Conservation (phyloP, 2,888 invertebrate genomes). For the Ischnus inquisitorius region DNA sequence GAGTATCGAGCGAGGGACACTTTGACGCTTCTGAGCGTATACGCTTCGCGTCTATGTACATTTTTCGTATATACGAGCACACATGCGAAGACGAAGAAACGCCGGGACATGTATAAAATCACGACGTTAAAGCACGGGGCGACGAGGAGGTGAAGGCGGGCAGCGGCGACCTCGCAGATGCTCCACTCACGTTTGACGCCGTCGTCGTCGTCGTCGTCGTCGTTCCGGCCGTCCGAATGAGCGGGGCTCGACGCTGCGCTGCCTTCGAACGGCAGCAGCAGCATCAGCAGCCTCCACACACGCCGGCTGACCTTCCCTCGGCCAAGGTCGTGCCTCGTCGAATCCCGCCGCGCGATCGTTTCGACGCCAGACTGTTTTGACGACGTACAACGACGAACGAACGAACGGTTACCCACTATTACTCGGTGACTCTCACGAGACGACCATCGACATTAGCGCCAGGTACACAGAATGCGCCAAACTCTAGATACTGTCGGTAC, state of each 20-base stretch:
- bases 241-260: slow-evolving; percentile 40
- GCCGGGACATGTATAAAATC: slow-evolving; percentile 37
- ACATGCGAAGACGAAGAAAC: slow-evolving; percentile 43
- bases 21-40: background rate
- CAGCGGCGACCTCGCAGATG: slow-evolving; percentile 40
- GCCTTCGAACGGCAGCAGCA: slow-evolving; percentile 43
- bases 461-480: background rate
- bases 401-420: slow-evolving; percentile 31
- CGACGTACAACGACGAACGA: slow-evolving; percentile 65
- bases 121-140: slow-evolving; percentile 25
- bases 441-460: slow-evolving; percentile 16
- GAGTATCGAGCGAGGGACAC: background rate
- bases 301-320: slow-evolving; percentile 72
- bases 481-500: background rate
- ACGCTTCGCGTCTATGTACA: background rate
- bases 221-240: slow-evolving; percentile 48
- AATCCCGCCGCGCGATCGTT: slow-evolving; percentile 77
- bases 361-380: slow-evolving; percentile 77
- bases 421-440: slow-evolving; percentile 10
- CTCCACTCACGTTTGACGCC: slow-evolving; percentile 40
- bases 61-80: background rate
- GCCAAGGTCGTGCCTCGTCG: slow-evolving; percentile 78
- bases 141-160: slow-evolving; percentile 37
- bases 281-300: slow-evolving; percentile 61
- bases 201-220: slow-evolving; percentile 56